Evolutionary conservation across 2,888 invertebrate genomes (phyloP), one percentile per base, ranked within the genome.

Genomic region (Geophilus truncorum): DNA sequence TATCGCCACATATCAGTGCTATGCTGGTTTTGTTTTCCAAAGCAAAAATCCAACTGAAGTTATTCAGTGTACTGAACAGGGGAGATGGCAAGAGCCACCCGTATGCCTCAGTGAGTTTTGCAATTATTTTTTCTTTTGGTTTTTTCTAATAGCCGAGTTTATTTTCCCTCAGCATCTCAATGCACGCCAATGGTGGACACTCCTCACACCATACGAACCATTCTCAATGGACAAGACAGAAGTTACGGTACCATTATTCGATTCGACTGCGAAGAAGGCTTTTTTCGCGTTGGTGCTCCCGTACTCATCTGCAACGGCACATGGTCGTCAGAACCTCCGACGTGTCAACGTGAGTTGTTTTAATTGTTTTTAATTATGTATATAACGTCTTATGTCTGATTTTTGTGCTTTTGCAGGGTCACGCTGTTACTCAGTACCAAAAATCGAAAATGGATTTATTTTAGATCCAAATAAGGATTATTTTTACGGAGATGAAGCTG

Each of bases 1-100:
- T 40, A 90, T 95, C 83, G 97, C 97, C 80, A 96, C 95, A 87
- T 98, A 97, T 87, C 96, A 97, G 86, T 98, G 97, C 86, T 97
- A 98, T 86, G 96, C 97, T 80, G 97, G 96, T 70, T 97, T 97
- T 86, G 95, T 95, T 79, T 97, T 98, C 86, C 92, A 95, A 5
- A 94, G 95, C 79, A 93, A 93, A 79, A 90, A 92, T 84, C 94
- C 94, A 0, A 93, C 94, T 81, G 96, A 96, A 88, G 92, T 92
- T 86, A 95, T 96, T 84, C 93, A 94, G 7, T 97, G 96, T 85
- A 89, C 95, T 82, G 92, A 95, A 81, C 94, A 95, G 86, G 96
- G 96, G 3, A 90, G 93, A 85, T 96, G 96, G 96, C 96, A 96
- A 86, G 92, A 94, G 85, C 93, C 96, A 85, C 96, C 96, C 4